Conservation (phyloP, 2,797 vertebrate genomes). For the Simalia tracyae region DNA sequence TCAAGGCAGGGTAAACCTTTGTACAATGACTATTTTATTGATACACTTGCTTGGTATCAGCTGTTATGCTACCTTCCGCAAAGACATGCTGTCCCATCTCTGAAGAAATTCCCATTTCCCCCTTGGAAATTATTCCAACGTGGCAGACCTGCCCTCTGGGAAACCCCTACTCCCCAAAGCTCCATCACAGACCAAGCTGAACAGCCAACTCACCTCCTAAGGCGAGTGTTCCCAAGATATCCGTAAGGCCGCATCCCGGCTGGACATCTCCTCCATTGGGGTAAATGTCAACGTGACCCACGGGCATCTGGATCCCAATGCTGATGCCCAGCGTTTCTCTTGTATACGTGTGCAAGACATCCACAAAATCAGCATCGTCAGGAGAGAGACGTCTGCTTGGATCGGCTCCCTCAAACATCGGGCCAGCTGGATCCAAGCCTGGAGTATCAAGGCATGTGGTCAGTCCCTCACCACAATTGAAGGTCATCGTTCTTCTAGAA, state of each 20-base stretch:
- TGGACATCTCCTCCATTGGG: slow-evolving; percentile 94
- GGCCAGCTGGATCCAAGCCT: slow-evolving; percentile 96
- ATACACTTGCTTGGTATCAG: background rate
- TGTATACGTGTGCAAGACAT: slow-evolving; percentile 94
- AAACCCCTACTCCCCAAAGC: background rate
- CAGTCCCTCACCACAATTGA: background rate
- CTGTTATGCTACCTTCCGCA: background rate
- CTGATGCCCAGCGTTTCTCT: slow-evolving; percentile 89
- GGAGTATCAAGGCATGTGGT: background rate
- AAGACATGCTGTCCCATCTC: background rate
- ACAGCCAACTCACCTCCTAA: slow-evolving; percentile 83
- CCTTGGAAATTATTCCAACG: background rate
- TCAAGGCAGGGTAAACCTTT: background rate
- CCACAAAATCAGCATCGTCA: slow-evolving; percentile 93
- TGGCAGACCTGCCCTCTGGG: background rate
- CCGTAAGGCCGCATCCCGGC: slow-evolving; percentile 86
- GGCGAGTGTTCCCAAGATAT: slow-evolving; percentile 81
- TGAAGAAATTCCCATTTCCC: background rate
- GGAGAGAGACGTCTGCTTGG: slow-evolving; percentile 87
- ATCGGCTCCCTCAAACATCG: slow-evolving; percentile 90
- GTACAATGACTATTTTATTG: background rate
- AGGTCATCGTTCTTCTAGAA: background rate
- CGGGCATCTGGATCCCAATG: slow-evolving; percentile 94
- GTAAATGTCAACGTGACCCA: slow-evolving; percentile 94
- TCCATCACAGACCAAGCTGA: background rate